Evolutionary conservation across 2,113 vertebrate species (phyloP).

Genomic region (Morone saxatilis): DNA sequence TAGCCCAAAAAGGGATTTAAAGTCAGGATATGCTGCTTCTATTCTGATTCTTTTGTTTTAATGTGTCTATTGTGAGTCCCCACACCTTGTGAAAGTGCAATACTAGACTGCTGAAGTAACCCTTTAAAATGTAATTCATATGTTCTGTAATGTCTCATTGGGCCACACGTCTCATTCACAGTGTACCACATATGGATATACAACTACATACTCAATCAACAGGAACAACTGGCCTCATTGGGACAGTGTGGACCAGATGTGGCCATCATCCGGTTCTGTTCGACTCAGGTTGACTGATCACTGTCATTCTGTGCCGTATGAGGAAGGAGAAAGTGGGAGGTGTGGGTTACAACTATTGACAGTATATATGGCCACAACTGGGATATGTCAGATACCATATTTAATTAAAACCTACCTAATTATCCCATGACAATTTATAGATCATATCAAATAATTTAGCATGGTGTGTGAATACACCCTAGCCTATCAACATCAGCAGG

Average conservation of each 20-base stretch:
- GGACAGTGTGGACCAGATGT: neutral
- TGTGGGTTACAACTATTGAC: no score
- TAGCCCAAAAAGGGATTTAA: no score
- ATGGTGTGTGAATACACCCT: no score
- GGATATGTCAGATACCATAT: neutral
- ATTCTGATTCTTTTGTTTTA: neutral
- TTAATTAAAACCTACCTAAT: neutral
- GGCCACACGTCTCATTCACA: neutral
- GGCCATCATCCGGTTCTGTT: neutral
- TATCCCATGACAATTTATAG: neutral
- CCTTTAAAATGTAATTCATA: neutral
- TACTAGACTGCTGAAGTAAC: neutral
- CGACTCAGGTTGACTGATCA: no score
- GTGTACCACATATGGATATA: neutral
- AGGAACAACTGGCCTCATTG: neutral
- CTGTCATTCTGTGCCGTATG: no score
- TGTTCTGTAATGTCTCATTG: no score
- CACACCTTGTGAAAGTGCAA: conserved; percentile 19
- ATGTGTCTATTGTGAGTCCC: neutral
- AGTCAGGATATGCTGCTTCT: no score
- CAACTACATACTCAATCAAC: neutral
- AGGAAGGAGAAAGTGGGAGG: no score
- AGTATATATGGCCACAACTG: neutral
- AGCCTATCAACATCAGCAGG: neutral
- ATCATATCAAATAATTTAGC: neutral